Percentiles rank a stretch among this genome's conserved stretches.
phyloP scores from a whole-genome alignment of 2,888 invertebrate species.

The Meta bourneti region DNA sequence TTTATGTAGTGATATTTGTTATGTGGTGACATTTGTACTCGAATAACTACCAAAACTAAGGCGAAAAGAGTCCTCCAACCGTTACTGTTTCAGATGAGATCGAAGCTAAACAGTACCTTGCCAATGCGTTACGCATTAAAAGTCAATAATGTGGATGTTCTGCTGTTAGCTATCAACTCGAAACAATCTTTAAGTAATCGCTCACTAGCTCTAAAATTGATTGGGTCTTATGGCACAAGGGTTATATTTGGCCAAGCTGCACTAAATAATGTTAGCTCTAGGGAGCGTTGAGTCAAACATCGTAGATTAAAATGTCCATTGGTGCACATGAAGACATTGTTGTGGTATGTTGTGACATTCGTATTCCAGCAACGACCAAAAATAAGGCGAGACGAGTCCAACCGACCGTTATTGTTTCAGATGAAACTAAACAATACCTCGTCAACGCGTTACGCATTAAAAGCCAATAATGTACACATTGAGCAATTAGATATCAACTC shows the following conservation, averaged over 20 bases:
- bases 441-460: not conserved
- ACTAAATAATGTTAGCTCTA: no score
- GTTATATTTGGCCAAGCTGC: no score
- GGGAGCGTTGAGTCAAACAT: no score
- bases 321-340: no score
- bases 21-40: not conserved
- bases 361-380: not conserved
- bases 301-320: no score
- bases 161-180: no score
- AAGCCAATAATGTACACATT: not conserved
- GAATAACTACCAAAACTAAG: not conserved
- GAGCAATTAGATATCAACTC: no score
- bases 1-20: no score
- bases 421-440: not conserved
- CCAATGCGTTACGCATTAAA: not conserved
- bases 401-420: not conserved
- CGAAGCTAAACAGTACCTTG: not conserved
- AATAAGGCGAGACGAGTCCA: not conserved
- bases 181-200: no score
- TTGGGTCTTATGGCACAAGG: no score
- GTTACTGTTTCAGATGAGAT: not conserved
- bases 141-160: not conserved
- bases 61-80: not conserved
- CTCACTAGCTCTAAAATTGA: no score
- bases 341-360: no score